These are phyloP conservation scores for Pseudeuparius sepicola DNA, from an alignment of 2,888 invertebrate species.

Conservation along the genomic window DNA sequence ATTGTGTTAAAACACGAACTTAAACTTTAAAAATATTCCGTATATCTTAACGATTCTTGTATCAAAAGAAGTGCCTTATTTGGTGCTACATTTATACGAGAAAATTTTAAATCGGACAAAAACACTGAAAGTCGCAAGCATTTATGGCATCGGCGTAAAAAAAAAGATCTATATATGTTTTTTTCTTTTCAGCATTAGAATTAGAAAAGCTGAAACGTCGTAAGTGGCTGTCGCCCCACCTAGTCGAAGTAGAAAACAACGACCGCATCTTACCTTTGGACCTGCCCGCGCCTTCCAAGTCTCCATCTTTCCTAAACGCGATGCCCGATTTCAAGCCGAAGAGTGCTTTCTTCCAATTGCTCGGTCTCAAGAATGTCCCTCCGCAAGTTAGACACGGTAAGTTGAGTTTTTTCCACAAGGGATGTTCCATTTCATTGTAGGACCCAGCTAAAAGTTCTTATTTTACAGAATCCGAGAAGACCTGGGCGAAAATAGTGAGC, in stretches of 20 bases:
- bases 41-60: no score
- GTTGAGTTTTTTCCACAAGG: neutral
- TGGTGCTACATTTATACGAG: no score
- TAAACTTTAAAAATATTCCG: no score
- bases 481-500: constrained; percentile 54
- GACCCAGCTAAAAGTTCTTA: constrained; percentile 7
- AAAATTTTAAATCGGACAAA: no score
- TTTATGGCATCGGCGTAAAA: no score
- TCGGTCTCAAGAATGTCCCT: constrained; percentile 48
- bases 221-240: constrained; percentile 36
- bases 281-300: constrained; percentile 43
- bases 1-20: no score
- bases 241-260: constrained; percentile 30
- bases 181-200: neutral
- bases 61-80: no score
- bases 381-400: constrained; percentile 50
- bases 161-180: no score
- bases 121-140: no score
- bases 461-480: constrained; percentile 43
- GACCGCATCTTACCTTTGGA: constrained; percentile 33
- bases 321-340: constrained; percentile 46
- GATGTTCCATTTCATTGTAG: constrained; percentile 1
- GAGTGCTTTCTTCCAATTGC: constrained; percentile 47
- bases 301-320: constrained; percentile 41
- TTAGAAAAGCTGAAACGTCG: neutral